These are phyloP conservation scores for Platichthys flesus DNA, from an alignment of 2,113 vertebrate species.

Conservation along the genomic window DNA sequence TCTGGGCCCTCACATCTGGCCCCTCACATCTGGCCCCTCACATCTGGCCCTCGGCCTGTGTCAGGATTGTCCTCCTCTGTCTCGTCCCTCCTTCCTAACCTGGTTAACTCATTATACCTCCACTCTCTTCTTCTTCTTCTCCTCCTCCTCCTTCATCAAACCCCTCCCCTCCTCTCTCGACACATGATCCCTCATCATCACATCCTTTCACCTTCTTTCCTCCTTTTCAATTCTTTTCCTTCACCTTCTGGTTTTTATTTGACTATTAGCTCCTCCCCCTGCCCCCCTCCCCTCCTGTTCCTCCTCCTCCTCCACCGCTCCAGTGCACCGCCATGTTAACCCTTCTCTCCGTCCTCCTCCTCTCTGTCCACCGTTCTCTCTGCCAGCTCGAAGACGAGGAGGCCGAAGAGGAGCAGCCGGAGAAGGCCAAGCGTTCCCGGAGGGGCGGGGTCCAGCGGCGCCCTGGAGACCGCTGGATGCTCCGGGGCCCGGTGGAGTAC, in stretches of 20 bases:
- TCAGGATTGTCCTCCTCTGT: constrained; percentile 3
- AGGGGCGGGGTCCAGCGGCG: constrained; percentile 66
- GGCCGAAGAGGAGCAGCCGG: constrained; percentile 49
- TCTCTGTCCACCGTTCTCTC: constrained; percentile 53
- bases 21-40: no score
- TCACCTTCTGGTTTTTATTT: neutral
- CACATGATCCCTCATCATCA: neutral
- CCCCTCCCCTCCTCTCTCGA: neutral
- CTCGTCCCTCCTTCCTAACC: constrained; percentile 22
- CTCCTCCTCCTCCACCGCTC: neutral
- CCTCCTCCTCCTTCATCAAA: neutral
- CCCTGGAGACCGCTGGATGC: constrained; percentile 91
- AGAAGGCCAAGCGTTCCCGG: constrained; percentile 49
- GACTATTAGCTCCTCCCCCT: constrained; percentile 7
- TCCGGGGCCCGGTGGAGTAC: constrained; percentile 90
- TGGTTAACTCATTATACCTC: constrained; percentile 7
- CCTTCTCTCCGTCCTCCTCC: constrained; percentile 65
- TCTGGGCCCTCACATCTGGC: no score
- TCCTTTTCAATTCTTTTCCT: constrained; percentile 2
- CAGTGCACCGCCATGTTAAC: constrained; percentile 64
- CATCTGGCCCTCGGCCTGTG: no score
- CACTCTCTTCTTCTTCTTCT: neutral
- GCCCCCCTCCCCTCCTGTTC: neutral
- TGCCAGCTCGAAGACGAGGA: constrained; percentile 58
- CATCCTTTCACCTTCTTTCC: neutral